A percentile compares a stretch with the other conserved stretches of the same genome.
phyloP scores from a whole-genome alignment of 2,797 vertebrate genomes.

The Tragelaphus eurycerus region DNA sequence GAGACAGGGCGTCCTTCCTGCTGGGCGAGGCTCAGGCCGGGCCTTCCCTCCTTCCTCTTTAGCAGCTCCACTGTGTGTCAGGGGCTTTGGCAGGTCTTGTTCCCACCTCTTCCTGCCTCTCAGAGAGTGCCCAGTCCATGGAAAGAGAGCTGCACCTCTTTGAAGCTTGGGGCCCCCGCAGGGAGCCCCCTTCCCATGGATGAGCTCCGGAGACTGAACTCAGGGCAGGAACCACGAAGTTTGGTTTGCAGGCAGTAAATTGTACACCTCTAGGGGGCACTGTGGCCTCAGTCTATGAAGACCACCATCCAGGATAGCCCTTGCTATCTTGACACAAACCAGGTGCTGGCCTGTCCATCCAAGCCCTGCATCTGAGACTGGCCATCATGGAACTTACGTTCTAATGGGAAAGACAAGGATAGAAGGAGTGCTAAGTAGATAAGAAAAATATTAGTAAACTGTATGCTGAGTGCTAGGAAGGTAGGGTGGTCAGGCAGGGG shows the following conservation, averaged over 20 bases:
- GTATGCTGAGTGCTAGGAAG: background rate
- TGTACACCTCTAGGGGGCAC: background rate
- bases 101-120: background rate
- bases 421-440: no score
- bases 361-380: background rate
- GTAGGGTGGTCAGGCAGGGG: background rate
- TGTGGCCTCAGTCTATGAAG: background rate
- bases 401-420: background rate
- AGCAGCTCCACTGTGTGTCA: accelerated
- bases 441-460: background rate
- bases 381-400: background rate
- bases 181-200: background rate
- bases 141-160: background rate
- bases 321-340: background rate
- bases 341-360: background rate
- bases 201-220: background rate
- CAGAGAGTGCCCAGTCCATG: background rate
- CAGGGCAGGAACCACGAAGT: background rate
- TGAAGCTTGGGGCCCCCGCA: accelerated
- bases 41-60: background rate
- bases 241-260: background rate
- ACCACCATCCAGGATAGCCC: accelerated
- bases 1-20: background rate
- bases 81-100: accelerated
- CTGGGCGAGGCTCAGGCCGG: no score